Evolutionary conservation across 2,797 vertebrate genomes (phyloP).

Genomic region (Trematomus bernacchii): DNA sequence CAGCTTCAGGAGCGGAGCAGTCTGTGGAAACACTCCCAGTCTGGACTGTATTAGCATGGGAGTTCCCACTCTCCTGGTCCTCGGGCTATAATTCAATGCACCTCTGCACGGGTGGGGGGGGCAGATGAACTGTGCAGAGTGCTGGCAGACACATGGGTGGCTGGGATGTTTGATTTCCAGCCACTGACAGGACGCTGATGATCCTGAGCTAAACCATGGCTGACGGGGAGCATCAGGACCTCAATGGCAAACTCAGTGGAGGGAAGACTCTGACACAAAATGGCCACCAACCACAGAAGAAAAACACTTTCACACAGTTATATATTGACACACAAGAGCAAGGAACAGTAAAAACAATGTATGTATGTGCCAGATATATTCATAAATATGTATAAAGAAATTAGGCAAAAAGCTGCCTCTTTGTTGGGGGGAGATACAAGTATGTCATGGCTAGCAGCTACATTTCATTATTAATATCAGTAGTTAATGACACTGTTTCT

Average conservation of each 20-base stretch:
- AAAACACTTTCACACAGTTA: neutral
- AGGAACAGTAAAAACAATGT: no score
- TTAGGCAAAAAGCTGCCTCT: no score
- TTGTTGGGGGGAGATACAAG: no score
- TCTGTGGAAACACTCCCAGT: conserved; percentile 60
- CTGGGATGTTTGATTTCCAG: conserved; percentile 18
- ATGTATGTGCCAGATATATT: no score
- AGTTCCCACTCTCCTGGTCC: conserved; percentile 22
- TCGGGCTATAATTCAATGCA: conserved; percentile 56
- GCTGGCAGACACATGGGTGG: conserved; percentile 39
- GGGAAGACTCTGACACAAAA: conserved; percentile 4
- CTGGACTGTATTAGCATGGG: conserved; percentile 66
- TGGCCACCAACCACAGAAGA: neutral
- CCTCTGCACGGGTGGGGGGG: conserved; percentile 31
- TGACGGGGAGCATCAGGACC: conserved; percentile 4
- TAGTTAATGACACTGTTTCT: no score
- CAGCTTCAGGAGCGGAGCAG: conserved; percentile 46
- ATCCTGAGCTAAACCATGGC: conserved; percentile 46
- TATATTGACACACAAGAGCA: no score
- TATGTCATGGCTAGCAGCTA: no score
- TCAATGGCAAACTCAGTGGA: conserved; percentile 12
- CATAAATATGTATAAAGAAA: no score
- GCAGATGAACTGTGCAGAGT: conserved; percentile 26
- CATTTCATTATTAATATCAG: no score
- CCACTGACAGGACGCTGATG: neutral